Percentiles rank a stretch among this genome's conserved stretches.
These are phyloP conservation scores for Archivesica marissinica DNA, from an alignment of 1,140 invertebrate genomes.

Conservation along the genomic window DNA sequence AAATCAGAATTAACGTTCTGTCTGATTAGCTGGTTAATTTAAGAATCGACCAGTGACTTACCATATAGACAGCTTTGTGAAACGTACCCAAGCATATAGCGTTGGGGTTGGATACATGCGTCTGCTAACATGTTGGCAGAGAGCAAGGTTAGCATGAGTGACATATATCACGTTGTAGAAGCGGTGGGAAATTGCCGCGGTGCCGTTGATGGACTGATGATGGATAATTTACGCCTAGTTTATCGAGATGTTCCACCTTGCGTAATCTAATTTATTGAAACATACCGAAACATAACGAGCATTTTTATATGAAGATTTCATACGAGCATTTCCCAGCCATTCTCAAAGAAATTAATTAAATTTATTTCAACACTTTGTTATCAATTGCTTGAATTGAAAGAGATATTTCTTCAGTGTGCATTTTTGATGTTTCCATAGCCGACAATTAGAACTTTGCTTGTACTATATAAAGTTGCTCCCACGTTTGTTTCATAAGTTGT, in stretches of 20 bases:
- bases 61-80: too few relatives aligned
- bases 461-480: too few relatives aligned
- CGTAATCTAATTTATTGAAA: conserved; percentile 41
- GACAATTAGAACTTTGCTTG: not conserved
- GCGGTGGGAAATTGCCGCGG: conserved; percentile 14
- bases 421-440: conserved; percentile 13
- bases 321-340: conserved; percentile 42
- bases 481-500: too few relatives aligned
- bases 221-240: conserved; percentile 22
- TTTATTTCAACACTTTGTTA: conserved; percentile 54
- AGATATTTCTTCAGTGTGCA: conserved; percentile 28
- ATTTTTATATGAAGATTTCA: conserved; percentile 35
- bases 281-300: conserved; percentile 40
- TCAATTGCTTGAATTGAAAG: conserved; percentile 33
- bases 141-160: not conserved
- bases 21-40: too few relatives aligned
- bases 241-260: conserved; percentile 42
- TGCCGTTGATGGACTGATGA: conserved; percentile 7
- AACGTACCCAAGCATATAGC: too few relatives aligned
- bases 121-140: not conserved
- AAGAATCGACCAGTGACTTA: too few relatives aligned
- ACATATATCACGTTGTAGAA: not conserved
- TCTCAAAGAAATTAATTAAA: conserved; percentile 61
- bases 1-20: too few relatives aligned
- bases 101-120: too few relatives aligned